Base-by-base conservation (phyloP, 2,888 invertebrate species). In the Drosophila percnosoma region DNA sequence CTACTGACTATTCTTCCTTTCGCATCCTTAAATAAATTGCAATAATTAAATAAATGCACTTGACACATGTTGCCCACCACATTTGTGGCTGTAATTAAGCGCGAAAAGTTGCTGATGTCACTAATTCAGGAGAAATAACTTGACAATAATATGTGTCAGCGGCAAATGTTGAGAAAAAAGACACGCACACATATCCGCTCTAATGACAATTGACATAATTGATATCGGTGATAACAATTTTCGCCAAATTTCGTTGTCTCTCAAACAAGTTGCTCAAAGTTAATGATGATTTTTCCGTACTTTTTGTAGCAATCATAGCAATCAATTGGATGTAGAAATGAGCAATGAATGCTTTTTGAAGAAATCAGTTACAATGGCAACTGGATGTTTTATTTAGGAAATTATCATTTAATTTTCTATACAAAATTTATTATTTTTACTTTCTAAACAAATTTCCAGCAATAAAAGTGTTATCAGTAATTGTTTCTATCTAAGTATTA, bases 31-130 rank as follows among this genome's bases (percentile, higher is more conserved):
- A 69, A 67, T 72, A 64, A 78, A 75, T 69, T 67, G 64, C 72
- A 59, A 54, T 70, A 81, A 81, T 82, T 81, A 78, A 81, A 76
- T 78, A 76, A 76, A 76, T 68, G 72, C 62, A 74, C 76, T 81
- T 76, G 81, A 82, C 81, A 78, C 76, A 81, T 78, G 78, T 73
- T 80, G 68, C 59, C 36, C 45, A 64, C 13, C 53, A 59, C 68
- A 80, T 70, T 77, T 75, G 75, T 48, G 59, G 34, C 21, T 53
- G 52, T 70, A 73, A 78, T 79, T 79, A 54, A 54, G 33, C 36
- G 51, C 54, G 31, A 60, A 52, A 63, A 66, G 68, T 58, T 57
- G 27, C 33, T 42, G 24, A 38, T 38, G 54, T 27, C 21, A 13
- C 36, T 51, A 29, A 18, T 45, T 68, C 36, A 36, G 52, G 38